Base-by-base conservation (phyloP, 2,888 invertebrate species). In the Philaethria dido region DNA sequence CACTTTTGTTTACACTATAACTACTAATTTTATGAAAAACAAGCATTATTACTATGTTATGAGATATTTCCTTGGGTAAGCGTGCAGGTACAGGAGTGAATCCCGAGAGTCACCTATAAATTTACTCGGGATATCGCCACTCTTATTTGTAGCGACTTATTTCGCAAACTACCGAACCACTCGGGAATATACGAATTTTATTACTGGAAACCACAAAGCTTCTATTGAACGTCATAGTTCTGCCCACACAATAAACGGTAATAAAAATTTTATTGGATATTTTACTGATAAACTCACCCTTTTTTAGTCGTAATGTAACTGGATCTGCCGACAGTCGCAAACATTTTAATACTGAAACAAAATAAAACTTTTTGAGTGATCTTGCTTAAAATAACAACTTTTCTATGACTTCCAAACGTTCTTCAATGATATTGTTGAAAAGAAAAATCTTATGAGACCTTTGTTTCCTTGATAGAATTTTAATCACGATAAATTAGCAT, bases 271-370 rank as follows among this genome's bases (percentile, higher is more conserved):
- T 55, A 68, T 65, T 62, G 50, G 52, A 54, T 59, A 62, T 68
- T 48, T 65, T 33, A 50, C n/a, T 62, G 42, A 74, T 67, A 64
- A 73, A 91, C 95, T 95, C 94, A 97, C 98, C 98, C 95, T 97
- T 95, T 94, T 95, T 97, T 88, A 98, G 94, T 94, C 97, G 97
- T 91, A 98, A 93, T 85, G 96, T 97, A 84, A 98, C 97, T 82
- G 97, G 96, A 94, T 97, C 97, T 92, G 96, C 95, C 77, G 98
- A 97, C 85, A 98, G 94, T 87, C 98, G 96, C 87, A 98, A 95
- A 93, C 98, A 98, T 96, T 97, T 98, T 93, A 98, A 94, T 93
- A 98, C 97, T 97, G 95, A 80, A 96, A 95, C 88, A 57, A 62
- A 55, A 64, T 66, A 63, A 29, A 68, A 59, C 33, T 36, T 33